phyloP scores from a whole-genome alignment of 2,113 vertebrate genomes.

The Stegostoma tigrinum region DNA sequence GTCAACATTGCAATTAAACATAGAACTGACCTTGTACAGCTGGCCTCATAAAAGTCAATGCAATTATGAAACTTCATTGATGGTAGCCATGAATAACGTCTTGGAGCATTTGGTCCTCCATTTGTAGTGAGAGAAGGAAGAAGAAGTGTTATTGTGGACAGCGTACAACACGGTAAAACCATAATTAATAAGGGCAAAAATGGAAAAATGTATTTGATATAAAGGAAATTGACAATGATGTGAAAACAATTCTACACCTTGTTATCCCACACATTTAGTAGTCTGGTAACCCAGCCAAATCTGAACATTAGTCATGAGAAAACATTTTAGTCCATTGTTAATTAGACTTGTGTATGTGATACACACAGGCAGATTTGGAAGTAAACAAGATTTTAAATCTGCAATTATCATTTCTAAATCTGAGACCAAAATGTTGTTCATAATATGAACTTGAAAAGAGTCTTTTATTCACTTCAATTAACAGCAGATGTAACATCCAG shows the following conservation, averaged over 20 bases:
- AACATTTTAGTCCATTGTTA: not conserved
- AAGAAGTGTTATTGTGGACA: not conserved
- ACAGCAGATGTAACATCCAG: not conserved
- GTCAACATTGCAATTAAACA: conserved; percentile 17
- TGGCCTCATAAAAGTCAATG: not conserved
- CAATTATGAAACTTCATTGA: not conserved
- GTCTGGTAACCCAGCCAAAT: not conserved
- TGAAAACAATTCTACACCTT: not conserved
- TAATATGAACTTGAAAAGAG: not conserved
- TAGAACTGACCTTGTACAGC: conserved; percentile 9
- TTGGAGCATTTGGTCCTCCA: not conserved
- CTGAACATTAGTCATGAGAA: not conserved
- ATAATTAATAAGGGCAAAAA: not conserved
- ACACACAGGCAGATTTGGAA: not conserved
- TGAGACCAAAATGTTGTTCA: not conserved
- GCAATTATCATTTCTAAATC: not conserved
- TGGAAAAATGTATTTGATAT: not conserved
- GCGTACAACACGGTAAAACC: not conserved
- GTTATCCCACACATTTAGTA: not conserved
- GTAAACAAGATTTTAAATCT: not conserved
- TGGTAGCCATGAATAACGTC: not conserved
- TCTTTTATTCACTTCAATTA: not conserved
- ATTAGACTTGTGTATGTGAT: not conserved
- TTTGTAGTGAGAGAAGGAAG: not conserved
- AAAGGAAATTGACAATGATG: not conserved